Evolutionary conservation across 2,113 vertebrate species (phyloP).

Genomic region (Vulpes vulpes): DNA sequence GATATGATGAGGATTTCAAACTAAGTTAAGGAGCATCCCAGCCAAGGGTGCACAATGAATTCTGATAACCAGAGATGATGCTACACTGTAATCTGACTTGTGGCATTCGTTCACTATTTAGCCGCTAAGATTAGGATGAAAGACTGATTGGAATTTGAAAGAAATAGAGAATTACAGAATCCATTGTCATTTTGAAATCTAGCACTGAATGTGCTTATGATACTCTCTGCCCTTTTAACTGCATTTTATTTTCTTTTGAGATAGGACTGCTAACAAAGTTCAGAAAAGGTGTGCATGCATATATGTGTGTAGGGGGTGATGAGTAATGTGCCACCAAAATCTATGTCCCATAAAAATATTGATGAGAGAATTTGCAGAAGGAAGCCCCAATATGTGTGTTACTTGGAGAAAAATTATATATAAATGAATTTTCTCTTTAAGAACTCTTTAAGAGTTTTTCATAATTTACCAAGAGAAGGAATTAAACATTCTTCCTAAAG

Average conservation of each 20-base stretch:
- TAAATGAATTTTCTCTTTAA: not conserved
- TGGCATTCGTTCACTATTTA: not conserved
- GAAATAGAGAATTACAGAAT: not conserved
- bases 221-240: not conserved
- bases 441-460: not conserved
- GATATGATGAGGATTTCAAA: not conserved
- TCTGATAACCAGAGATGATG: rapidly evolving
- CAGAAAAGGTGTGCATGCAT: not conserved
- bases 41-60: not conserved
- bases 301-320: not conserved
- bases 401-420: not conserved
- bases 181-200: not conserved
- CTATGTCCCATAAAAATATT: not conserved
- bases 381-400: not conserved
- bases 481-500: slow-evolving; percentile 42
- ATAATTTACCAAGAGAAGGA: slow-evolving; percentile 39
- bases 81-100: not conserved
- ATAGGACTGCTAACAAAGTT: not conserved
- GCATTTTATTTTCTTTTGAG: not conserved
- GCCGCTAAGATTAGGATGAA: not conserved
- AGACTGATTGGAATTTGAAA: not conserved
- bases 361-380: not conserved
- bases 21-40: not conserved
- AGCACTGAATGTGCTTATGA: not conserved
- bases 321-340: not conserved